Conservation (phyloP, 2,888 invertebrate genomes). For the Trissoscelio sp. region DNA sequence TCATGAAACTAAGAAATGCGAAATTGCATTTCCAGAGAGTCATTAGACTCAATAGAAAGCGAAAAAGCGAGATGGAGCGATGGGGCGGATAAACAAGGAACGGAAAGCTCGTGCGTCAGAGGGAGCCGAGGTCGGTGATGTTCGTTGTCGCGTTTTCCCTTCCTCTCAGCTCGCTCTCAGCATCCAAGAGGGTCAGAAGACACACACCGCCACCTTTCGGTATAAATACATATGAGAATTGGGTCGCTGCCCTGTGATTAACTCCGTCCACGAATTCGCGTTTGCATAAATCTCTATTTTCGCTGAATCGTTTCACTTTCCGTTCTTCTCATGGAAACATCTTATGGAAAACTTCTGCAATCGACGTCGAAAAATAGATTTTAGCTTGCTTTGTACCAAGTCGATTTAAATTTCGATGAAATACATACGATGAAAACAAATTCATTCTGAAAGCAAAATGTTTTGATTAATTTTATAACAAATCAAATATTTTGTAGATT, state of each 20-base stretch:
- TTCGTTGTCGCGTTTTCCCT: conserved; percentile 53
- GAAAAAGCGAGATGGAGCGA: conserved; percentile 17
- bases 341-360: conserved; percentile 21
- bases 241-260: conserved; percentile 73
- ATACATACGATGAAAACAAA: background rate
- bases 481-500: no score
- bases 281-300: conserved; percentile 64
- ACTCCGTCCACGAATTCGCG: conserved; percentile 53
- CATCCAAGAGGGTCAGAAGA: conserved; percentile 73
- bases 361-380: conserved; percentile 12
- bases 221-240: conserved; percentile 80
- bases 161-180: conserved; percentile 45
- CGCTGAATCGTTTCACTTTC: conserved; percentile 30
- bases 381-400: background rate
- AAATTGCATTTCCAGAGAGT: conserved; percentile 70
- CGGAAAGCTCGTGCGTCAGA: conserved; percentile 74
- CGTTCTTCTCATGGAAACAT: conserved; percentile 9
- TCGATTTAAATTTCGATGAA: background rate
- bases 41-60: conserved; percentile 66
- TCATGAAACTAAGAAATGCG: conserved; percentile 59
- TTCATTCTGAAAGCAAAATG: no score
- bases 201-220: conserved; percentile 72
- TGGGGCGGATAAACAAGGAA: background rate
- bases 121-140: conserved; percentile 67
- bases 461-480: no score